Evolutionary conservation across 92 coral and sea anemone species (phyloP).

Genomic region (Desmophyllum pertusum): DNA sequence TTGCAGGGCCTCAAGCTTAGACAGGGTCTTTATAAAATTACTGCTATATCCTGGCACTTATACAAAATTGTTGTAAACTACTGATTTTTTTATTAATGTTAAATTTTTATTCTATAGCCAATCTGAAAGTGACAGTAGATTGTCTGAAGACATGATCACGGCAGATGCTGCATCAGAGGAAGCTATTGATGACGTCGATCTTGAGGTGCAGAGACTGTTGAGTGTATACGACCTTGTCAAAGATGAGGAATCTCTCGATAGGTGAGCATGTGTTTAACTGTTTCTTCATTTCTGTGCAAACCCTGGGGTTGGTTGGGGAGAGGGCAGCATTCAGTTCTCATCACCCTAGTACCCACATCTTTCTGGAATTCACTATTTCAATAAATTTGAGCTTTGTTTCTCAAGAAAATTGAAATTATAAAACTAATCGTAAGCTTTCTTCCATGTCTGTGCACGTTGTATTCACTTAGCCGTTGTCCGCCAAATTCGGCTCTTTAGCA

Average conservation of each 20-base stretch:
- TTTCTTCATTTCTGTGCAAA: neutral
- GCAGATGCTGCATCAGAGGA: slow-evolving; percentile 43
- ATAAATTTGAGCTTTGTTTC: no score
- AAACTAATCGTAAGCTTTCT: no score
- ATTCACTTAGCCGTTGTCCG: no score
- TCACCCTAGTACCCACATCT: no score
- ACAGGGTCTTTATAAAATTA: no score
- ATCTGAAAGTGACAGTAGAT: neutral
- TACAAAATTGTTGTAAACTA: neutral
- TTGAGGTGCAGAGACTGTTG: slow-evolving; percentile 79
- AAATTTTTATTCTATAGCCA: neutral
- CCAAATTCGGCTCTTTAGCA: no score
- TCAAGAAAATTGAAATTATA: no score
- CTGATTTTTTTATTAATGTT: neutral
- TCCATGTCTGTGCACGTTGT: no score
- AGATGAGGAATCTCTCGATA: slow-evolving; percentile 59
- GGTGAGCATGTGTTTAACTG: neutral
- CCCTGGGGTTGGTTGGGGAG: neutral
- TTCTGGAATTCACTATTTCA: no score
- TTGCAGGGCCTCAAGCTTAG: no score
- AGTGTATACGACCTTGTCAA: slow-evolving; percentile 81
- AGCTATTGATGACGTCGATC: slow-evolving; percentile 57
- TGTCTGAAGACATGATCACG: slow-evolving; percentile 4
- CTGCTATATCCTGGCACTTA: no score
- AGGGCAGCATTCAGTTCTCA: no score